Conservation (phyloP, 2,797 vertebrate genomes). For the Pseudomugil gertrudae region DNA sequence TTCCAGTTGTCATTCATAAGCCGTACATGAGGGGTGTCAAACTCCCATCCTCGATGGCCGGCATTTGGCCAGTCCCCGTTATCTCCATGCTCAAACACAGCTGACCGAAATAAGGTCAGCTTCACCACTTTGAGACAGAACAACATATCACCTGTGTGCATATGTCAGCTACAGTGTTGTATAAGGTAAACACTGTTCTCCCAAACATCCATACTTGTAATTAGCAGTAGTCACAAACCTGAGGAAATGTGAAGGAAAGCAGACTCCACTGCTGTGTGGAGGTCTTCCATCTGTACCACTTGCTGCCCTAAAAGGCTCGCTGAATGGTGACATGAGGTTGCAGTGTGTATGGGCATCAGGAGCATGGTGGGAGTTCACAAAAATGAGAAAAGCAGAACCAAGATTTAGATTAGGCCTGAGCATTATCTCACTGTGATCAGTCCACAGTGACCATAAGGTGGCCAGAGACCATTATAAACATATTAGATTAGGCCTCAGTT, state of each 20-base stretch:
- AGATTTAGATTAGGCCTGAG: background rate
- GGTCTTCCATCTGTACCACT: conserved; percentile 47
- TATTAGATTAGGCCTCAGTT: conserved; percentile 12
- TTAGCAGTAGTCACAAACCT: conserved; percentile 81
- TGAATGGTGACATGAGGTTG: conserved; percentile 41
- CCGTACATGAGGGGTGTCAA: too few relatives aligned
- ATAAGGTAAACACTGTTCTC: conserved; percentile 78
- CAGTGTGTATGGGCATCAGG: too few relatives aligned
- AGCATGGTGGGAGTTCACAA: too few relatives aligned
- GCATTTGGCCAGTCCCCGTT: too few relatives aligned
- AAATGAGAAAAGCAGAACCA: conserved; percentile 2
- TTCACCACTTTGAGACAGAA: conserved; percentile 50
- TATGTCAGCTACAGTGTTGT: conserved; percentile 42
- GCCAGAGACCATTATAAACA: conserved; percentile 12
- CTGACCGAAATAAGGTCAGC: too few relatives aligned
- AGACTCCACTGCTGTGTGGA: conserved; percentile 68
- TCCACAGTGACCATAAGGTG: conserved; percentile 12
- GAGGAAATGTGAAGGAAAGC: conserved; percentile 78
- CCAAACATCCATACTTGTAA: conserved; percentile 63
- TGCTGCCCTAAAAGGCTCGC: conserved; percentile 24
- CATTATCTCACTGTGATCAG: background rate
- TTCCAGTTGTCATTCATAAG: too few relatives aligned
- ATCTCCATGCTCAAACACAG: too few relatives aligned
- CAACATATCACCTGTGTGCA: conserved; percentile 63
- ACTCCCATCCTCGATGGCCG: too few relatives aligned